Percentiles rank a stretch among this genome's conserved stretches.
These are phyloP conservation scores for Drosophila orosa DNA, from an alignment of 1,140 invertebrate species.

Conservation along the genomic window DNA sequence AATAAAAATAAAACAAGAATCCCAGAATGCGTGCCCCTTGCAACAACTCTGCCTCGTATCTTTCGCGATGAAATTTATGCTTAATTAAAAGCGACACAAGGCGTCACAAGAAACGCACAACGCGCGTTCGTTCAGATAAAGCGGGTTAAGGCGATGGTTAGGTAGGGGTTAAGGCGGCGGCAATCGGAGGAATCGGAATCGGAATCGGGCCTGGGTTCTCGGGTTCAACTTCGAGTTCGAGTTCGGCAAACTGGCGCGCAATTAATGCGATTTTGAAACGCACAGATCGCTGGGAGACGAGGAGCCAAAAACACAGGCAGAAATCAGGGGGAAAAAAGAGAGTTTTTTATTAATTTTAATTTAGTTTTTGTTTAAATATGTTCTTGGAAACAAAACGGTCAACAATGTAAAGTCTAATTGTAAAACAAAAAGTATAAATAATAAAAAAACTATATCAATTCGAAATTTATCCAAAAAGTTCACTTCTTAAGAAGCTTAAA, in stretches of 20 bases:
- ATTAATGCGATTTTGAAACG: conserved; percentile 83
- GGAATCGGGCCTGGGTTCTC: conserved; percentile 22
- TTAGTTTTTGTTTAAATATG: neutral
- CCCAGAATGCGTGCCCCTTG: conserved; percentile 61
- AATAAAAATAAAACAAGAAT: neutral
- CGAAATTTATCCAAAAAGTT: no score
- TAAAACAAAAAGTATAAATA: no score
- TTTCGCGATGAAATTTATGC: conserved; percentile 83
- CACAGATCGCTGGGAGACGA: conserved; percentile 61
- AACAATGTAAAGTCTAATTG: neutral
- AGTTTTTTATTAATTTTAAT: neutral
- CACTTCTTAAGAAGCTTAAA: no score
- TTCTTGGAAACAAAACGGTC: neutral
- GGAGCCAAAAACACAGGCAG: neutral
- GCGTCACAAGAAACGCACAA: conserved; percentile 59
- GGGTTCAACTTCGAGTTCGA: conserved; percentile 11
- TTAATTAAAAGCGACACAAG: conserved; percentile 84
- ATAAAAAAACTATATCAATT: no score
- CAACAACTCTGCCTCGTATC: conserved; percentile 59
- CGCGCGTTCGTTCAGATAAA: conserved; percentile 52
- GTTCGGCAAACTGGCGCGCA: conserved; percentile 50
- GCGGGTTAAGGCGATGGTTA: conserved; percentile 4
- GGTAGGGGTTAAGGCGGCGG: conserved; percentile 7
- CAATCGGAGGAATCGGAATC: conserved; percentile 19
- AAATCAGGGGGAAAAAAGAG: neutral